A percentile compares a stretch with the other conserved stretches of the same genome.
These are phyloP conservation scores for Mesaphorura yosii DNA, from an alignment of 1,140 invertebrate species.

Conservation along the genomic window DNA sequence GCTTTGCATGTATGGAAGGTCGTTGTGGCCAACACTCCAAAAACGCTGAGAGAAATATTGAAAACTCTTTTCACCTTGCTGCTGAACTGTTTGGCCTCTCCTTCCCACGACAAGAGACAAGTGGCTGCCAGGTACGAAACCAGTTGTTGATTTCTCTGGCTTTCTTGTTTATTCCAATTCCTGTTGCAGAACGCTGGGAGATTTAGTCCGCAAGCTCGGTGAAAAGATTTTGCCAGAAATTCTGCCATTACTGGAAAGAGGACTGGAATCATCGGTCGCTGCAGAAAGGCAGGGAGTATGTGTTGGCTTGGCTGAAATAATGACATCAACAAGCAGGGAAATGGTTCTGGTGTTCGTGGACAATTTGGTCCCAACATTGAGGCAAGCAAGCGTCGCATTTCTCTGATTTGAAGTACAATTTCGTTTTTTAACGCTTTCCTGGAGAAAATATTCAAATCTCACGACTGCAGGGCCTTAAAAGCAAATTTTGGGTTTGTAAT, in stretches of 20 bases:
- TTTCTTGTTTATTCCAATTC: conserved; percentile 33
- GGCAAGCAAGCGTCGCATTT: conserved; percentile 34
- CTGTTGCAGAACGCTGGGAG: conserved; percentile 93
- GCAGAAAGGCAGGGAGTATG: conserved; percentile 96
- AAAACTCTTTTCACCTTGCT: conserved; percentile 85
- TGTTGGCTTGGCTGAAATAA: conserved; percentile 95
- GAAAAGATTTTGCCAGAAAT: conserved; percentile 96
- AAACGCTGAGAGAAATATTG: conserved; percentile 91
- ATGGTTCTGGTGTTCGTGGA: conserved; percentile 90
- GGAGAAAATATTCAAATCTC: too few relatives aligned
- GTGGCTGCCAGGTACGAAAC: conserved; percentile 37
- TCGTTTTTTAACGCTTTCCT: conserved; percentile 1
- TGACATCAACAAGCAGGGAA: conserved; percentile 87
- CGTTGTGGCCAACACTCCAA: conserved; percentile 90
- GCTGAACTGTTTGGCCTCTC: conserved; percentile 83
- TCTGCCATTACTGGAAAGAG: conserved; percentile 90
- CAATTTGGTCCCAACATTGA: conserved; percentile 91
- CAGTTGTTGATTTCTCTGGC: not conserved
- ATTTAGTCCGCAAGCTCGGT: conserved; percentile 92
- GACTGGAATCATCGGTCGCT: conserved; percentile 74
- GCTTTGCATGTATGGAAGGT: conserved; percentile 96
- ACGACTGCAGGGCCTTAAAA: too few relatives aligned
- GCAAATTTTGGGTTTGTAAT: too few relatives aligned
- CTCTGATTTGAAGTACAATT: not conserved
- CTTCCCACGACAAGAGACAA: conserved; percentile 89